phyloP scores from a whole-genome alignment of 2,888 invertebrate species.

The Masnerella sp. region DNA sequence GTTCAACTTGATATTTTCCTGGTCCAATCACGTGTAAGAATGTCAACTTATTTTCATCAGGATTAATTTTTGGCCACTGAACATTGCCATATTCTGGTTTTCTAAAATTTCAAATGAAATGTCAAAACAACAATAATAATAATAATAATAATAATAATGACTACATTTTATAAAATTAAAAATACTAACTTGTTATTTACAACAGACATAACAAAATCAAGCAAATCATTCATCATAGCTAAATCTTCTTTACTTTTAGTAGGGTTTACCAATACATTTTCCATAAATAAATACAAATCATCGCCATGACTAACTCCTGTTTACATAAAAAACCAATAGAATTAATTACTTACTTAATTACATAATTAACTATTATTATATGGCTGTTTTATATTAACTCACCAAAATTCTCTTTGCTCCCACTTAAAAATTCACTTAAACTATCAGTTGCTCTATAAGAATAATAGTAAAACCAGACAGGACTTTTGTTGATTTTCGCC shows the following conservation, averaged over 20 bases:
- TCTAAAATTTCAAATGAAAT: no score
- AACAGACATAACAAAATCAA: slow-evolving; percentile 80
- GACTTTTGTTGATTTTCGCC: slow-evolving; percentile 79
- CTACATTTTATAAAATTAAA: no score
- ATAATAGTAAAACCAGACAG: slow-evolving; percentile 84
- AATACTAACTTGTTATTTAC: slow-evolving; percentile 80
- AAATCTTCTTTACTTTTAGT: slow-evolving; percentile 77
- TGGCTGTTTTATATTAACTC: background rate
- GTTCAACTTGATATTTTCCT: slow-evolving; percentile 74
- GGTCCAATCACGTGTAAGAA: slow-evolving; percentile 80
- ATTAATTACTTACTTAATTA: background rate
- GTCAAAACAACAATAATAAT: no score
- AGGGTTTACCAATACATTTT: slow-evolving; percentile 71
- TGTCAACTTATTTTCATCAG: slow-evolving; percentile 77
- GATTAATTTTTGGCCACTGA: slow-evolving; percentile 79
- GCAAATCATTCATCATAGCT: slow-evolving; percentile 79
- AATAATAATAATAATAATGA: background rate
- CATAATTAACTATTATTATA: no score
- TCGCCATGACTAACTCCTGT: slow-evolving; percentile 84
- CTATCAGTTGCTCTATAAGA: slow-evolving; percentile 81
- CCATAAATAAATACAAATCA: slow-evolving; percentile 80
- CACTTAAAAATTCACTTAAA: slow-evolving; percentile 79
- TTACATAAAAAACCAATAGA: no score
- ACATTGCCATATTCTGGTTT: slow-evolving; percentile 70
- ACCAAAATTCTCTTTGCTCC: slow-evolving; percentile 81